Conservation (phyloP, 1,140 invertebrate species). For the Cydia fagiglandana region DNA sequence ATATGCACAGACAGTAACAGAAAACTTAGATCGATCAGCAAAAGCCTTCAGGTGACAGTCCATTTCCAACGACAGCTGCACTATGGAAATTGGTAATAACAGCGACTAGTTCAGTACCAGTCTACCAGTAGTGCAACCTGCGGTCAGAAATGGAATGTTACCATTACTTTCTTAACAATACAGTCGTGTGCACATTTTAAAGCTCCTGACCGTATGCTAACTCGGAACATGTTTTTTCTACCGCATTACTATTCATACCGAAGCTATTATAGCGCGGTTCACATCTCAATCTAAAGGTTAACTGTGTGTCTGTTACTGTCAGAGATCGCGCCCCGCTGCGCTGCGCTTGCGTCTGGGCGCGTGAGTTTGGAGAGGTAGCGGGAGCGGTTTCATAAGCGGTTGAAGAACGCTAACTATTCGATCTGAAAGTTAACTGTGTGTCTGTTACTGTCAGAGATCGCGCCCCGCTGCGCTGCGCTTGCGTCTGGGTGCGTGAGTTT, state of each 20-base stretch:
- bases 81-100: too few relatives aligned
- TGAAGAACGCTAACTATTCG: conserved; percentile 40
- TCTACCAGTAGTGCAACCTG: too few relatives aligned
- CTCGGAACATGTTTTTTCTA: conserved; percentile 3
- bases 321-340: conserved; percentile 71
- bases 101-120: too few relatives aligned
- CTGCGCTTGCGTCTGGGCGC: conserved; percentile 45
- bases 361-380: background rate
- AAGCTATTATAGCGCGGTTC: conserved; percentile 68
- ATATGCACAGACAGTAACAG: too few relatives aligned
- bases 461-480: conserved; percentile 67
- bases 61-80: too few relatives aligned
- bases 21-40: too few relatives aligned
- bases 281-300: conserved; percentile 78
- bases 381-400: conserved; percentile 38
- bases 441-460: conserved; percentile 74
- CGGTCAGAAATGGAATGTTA: too few relatives aligned
- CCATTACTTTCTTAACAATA: too few relatives aligned
- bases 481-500: conserved; percentile 34
- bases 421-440: conserved; percentile 77
- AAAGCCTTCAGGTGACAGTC: too few relatives aligned
- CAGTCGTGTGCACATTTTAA: background rate
- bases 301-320: conserved; percentile 76
- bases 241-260: conserved; percentile 38
- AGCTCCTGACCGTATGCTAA: conserved; percentile 2